Evolutionary conservation across 2,888 invertebrate genomes (phyloP).

Genomic region (Chelonus formosanus): DNA sequence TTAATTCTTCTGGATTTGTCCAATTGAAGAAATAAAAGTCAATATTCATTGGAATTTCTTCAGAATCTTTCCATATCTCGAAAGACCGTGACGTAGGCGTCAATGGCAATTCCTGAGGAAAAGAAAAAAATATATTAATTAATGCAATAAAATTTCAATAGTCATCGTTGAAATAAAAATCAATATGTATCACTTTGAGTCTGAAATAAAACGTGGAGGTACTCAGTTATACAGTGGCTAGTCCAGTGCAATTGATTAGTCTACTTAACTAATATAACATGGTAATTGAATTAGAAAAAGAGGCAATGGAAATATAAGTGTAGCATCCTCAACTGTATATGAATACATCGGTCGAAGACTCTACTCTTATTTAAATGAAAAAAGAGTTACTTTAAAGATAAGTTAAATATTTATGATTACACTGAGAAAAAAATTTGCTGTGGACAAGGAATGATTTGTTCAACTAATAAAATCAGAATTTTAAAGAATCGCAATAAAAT

Average conservation of each 20-base stretch:
- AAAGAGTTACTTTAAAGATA: neutral
- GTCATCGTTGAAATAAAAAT: neutral
- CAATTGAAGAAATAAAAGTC: conserved; percentile 81
- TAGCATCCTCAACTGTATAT: conserved; percentile 4
- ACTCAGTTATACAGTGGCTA: conserved; percentile 2
- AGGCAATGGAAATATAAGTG: conserved; percentile 12
- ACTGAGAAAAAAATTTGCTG: too few species aligned
- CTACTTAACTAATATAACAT: conserved; percentile 21
- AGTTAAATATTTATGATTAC: too few species aligned
- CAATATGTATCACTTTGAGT: conserved; percentile 6
- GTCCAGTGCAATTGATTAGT: conserved; percentile 15
- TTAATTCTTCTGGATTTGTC: conserved; percentile 76
- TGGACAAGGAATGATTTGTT: too few species aligned
- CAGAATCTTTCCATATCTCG: conserved; percentile 76
- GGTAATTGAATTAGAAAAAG: conserved; percentile 31
- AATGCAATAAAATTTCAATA: too few species aligned
- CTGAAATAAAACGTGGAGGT: conserved; percentile 5
- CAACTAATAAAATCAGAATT: too few species aligned
- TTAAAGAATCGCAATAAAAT: too few species aligned
- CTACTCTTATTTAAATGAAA: conserved; percentile 10
- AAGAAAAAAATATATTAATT: neutral
- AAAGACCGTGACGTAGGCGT: conserved; percentile 71
- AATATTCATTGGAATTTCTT: conserved; percentile 70
- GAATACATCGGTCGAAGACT: conserved; percentile 14
- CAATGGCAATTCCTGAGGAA: conserved; percentile 72